Percentiles rank a stretch among this genome's conserved stretches.
These are phyloP conservation scores for Therioaphis trifolii DNA, from an alignment of 2,888 invertebrate species.

Conservation along the genomic window DNA sequence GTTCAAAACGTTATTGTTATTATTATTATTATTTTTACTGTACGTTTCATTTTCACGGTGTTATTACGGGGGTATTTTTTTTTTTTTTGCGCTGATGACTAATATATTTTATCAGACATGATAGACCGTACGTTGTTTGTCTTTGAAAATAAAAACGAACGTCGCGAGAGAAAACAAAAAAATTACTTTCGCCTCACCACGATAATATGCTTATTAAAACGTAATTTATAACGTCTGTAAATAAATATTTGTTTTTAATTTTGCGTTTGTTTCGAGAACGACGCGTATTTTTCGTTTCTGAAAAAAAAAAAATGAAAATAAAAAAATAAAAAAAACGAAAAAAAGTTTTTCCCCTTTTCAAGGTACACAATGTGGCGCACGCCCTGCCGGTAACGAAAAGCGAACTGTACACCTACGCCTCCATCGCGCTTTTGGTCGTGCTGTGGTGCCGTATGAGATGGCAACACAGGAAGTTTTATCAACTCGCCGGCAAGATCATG, in stretches of 20 bases:
- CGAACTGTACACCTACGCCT: conserved; percentile 30
- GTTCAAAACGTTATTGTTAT: too few relatives aligned
- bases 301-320: background rate
- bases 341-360: background rate
- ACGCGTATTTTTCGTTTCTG: background rate
- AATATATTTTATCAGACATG: too few relatives aligned
- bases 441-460: conserved; percentile 52
- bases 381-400: conserved; percentile 7
- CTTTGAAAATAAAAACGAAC: background rate
- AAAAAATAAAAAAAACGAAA: too few relatives aligned
- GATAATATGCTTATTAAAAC: background rate
- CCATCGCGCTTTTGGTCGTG: background rate
- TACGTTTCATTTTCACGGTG: too few relatives aligned
- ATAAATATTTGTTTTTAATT: conserved; percentile 34
- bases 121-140: background rate
- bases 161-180: background rate
- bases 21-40: too few relatives aligned
- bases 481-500: conserved; percentile 78
- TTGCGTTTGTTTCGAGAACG: background rate
- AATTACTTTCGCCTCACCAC: background rate
- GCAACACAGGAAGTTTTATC: conserved; percentile 69
- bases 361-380: conserved; percentile 15
- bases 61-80: too few relatives aligned
- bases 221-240: background rate
- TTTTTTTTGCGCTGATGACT: too few relatives aligned